A percentile compares a stretch with the other conserved stretches of the same genome.
Conservation (phyloP, 1,140 invertebrate species). For the Stenopsyche tienmushanensis region DNA sequence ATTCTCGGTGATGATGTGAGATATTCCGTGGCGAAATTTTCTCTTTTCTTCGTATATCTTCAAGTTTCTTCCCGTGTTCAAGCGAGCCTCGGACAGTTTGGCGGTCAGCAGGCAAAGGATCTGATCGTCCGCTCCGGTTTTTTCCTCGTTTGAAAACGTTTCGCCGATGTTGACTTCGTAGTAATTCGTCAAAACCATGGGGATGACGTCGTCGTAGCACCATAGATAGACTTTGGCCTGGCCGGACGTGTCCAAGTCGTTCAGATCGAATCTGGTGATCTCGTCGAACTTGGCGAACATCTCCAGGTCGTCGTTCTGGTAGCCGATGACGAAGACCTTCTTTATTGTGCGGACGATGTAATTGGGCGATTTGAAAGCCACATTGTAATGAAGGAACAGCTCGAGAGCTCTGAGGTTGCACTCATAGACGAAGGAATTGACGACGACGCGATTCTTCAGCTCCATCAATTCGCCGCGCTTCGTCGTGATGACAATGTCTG, state of each 20-base stretch:
- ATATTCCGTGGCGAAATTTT: constrained; percentile 28
- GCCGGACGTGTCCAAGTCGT: constrained; percentile 13
- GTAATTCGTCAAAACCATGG: constrained; percentile 11
- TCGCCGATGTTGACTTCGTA: constrained; percentile 9
- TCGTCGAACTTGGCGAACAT: constrained; percentile 21
- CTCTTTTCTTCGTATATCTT: constrained; percentile 23
- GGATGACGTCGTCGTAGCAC: constrained; percentile 29
- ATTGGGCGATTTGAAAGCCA: not conserved
- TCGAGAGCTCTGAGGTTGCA: not conserved
- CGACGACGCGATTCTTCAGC: constrained; percentile 21
- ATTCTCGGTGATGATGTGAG: constrained; percentile 11
- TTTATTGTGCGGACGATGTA: constrained; percentile 22
- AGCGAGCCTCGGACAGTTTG: constrained; percentile 30
- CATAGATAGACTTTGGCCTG: constrained; percentile 20
- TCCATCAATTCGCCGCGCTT: constrained; percentile 32
- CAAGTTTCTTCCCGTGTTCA: constrained; percentile 29
- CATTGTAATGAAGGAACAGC: constrained; percentile 19
- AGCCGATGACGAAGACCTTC: constrained; percentile 18
- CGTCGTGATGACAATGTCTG: constrained; percentile 24
- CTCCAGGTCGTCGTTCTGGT: constrained; percentile 12
- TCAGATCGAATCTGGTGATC: constrained; percentile 22
- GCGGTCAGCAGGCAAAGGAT: constrained; percentile 23
- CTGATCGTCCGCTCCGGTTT: constrained; percentile 8
- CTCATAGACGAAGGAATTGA: constrained; percentile 7
- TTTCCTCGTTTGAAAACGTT: not conserved